phyloP scores from a whole-genome alignment of 2,113 vertebrate genomes.

The Chionis minor region DNA sequence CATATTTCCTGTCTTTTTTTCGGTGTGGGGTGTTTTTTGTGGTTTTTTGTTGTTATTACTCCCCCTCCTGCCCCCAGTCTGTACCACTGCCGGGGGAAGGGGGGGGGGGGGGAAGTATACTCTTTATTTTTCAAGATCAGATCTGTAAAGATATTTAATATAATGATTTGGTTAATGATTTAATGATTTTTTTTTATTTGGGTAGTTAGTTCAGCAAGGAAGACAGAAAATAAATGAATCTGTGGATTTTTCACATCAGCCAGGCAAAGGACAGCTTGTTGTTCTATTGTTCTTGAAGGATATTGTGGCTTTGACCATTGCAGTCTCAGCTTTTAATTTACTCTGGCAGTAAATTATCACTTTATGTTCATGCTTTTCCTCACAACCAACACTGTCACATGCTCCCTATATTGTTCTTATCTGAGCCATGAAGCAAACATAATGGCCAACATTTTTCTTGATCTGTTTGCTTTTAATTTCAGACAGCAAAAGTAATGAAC shows the following conservation, averaged over 20 bases:
- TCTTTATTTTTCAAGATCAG: not conserved
- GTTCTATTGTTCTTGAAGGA: not conserved
- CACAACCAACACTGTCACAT: not conserved
- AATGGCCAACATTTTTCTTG: not conserved
- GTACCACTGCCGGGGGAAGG: not conserved
- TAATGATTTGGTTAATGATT: not conserved
- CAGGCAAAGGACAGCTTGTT: not conserved
- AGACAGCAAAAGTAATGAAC: not conserved
- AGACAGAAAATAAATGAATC: not conserved
- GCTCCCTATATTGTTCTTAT: not conserved
- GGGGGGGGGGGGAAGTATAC: not conserved
- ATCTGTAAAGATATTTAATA: not conserved
- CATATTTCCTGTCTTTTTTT: not conserved
- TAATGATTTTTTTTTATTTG: not conserved
- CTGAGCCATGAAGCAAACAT: not conserved
- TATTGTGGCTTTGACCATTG: not conserved
- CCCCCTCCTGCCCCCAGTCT: accelerated
- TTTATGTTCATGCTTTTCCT: not conserved
- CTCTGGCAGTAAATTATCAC: not conserved
- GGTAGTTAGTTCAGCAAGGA: not conserved
- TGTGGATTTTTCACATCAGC: not conserved
- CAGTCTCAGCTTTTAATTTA: not conserved
- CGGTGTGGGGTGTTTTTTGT: too few species aligned
- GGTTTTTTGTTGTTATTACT: not conserved
- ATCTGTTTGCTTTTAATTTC: slow-evolving; percentile 20